These are phyloP conservation scores for Eurytoma adleriae DNA, from an alignment of 2,888 invertebrate species.

Conservation along the genomic window DNA sequence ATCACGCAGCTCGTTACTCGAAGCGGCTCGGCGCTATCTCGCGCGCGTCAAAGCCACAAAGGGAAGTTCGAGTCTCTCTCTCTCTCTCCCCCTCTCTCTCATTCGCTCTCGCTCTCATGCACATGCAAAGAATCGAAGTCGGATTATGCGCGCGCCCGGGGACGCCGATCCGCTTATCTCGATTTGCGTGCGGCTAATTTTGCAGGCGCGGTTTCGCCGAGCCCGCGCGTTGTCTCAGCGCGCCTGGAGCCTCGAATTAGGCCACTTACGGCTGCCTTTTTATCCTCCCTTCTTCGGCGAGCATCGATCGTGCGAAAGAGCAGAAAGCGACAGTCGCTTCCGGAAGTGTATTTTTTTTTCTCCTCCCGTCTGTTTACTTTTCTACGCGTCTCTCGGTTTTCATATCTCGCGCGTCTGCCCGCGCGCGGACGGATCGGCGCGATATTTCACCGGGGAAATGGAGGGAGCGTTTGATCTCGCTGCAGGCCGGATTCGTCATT, in stretches of 20 bases:
- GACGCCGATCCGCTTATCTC: slow-evolving; percentile 69
- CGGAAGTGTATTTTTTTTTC: too few species aligned
- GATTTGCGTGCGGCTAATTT: slow-evolving; percentile 67
- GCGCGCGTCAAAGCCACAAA: too few species aligned
- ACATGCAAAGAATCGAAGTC: slow-evolving; percentile 67
- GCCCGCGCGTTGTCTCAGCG: neutral
- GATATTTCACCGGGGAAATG: too few species aligned
- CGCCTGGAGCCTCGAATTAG: too few species aligned
- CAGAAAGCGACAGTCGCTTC: too few species aligned
- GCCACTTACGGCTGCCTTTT: too few species aligned
- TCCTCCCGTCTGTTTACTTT: neutral
- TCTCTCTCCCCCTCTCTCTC: neutral
- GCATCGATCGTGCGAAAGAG: too few species aligned
- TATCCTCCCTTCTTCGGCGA: too few species aligned
- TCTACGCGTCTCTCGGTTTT: neutral
- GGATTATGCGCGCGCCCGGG: slow-evolving; percentile 66
- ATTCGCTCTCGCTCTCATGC: neutral
- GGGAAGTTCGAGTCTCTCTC: neutral
- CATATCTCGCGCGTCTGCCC: too few species aligned
- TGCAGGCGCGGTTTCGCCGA: slow-evolving; percentile 44
- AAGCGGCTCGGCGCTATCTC: too few species aligned
- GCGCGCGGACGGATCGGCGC: too few species aligned
- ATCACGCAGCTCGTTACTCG: neutral
- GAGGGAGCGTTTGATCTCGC: too few species aligned
- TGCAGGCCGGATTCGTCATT: slow-evolving; percentile 3